These are phyloP conservation scores for Pseudachorutes palmiensis DNA, from an alignment of 1,140 invertebrate species.

Conservation along the genomic window DNA sequence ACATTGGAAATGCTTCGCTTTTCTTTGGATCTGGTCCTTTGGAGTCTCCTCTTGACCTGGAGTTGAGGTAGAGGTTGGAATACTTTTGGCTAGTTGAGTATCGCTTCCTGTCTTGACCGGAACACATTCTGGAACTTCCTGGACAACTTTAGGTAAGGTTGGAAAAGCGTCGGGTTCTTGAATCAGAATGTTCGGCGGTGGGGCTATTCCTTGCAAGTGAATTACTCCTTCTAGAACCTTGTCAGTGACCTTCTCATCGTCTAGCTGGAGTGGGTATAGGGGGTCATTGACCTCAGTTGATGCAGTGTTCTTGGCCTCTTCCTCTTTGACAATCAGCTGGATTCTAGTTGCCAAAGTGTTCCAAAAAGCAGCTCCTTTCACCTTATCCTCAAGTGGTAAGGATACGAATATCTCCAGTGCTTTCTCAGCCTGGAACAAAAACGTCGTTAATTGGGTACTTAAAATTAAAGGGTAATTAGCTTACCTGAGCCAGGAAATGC, in stretches of 20 bases:
- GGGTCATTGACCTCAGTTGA: neutral
- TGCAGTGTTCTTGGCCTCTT: neutral
- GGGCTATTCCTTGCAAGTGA: neutral
- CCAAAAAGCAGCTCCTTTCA: neutral
- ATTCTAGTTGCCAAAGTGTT: neutral
- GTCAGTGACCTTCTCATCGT: neutral
- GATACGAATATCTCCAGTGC: neutral
- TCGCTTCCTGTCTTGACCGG: no score
- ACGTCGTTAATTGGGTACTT: no score
- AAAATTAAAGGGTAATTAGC: no score
- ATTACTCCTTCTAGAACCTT: constrained; percentile 3
- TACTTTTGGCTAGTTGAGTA: neutral
- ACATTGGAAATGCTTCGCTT: neutral
- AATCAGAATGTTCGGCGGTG: neutral
- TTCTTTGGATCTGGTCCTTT: neutral
- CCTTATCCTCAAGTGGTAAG: neutral
- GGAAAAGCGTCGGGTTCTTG: neutral
- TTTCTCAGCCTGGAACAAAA: neutral
- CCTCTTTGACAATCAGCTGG: neutral
- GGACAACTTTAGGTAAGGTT: neutral
- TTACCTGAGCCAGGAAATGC: no score
- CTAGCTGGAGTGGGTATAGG: no score
- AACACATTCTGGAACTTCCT: no score
- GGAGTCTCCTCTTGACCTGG: neutral
- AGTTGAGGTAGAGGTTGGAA: neutral